Evolutionary conservation across 2,113 vertebrate species (phyloP).

Genomic region (Gobius niger): DNA sequence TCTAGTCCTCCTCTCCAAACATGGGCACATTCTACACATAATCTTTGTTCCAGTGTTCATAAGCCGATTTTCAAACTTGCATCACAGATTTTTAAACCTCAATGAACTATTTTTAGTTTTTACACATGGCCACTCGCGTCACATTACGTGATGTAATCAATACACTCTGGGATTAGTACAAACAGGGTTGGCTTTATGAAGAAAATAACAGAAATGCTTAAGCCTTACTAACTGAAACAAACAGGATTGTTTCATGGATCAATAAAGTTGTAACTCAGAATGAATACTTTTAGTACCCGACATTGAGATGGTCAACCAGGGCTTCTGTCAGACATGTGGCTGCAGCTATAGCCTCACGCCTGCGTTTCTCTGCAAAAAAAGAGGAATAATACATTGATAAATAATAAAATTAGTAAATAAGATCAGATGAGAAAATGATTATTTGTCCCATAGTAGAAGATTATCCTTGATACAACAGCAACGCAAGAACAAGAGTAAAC

Average conservation of each 20-base stretch:
- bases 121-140: not conserved
- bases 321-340: constrained; percentile 91
- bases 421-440: no score
- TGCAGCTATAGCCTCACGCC: constrained; percentile 87
- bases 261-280: not conserved
- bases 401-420: no score
- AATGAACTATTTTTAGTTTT: constrained; percentile 15
- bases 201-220: no score
- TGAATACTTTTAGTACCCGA: constrained; percentile 77
- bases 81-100: constrained; percentile 24
- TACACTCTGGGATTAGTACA: no score
- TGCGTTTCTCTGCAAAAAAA: constrained; percentile 79
- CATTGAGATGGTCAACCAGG: constrained; percentile 91
- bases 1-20: constrained; percentile 2
- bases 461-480: no score
- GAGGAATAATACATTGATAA: no score
- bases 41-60: constrained; percentile 26
- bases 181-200: no score
- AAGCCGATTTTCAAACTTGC: constrained; percentile 44
- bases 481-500: no score
- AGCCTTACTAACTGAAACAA: no score
- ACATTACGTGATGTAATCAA: no score
- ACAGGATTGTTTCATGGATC: no score
- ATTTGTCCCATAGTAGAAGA: no score
- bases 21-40: constrained; percentile 9